phyloP scores from a whole-genome alignment of 2,797 vertebrate genomes.

The Cheirogaleus major region DNA sequence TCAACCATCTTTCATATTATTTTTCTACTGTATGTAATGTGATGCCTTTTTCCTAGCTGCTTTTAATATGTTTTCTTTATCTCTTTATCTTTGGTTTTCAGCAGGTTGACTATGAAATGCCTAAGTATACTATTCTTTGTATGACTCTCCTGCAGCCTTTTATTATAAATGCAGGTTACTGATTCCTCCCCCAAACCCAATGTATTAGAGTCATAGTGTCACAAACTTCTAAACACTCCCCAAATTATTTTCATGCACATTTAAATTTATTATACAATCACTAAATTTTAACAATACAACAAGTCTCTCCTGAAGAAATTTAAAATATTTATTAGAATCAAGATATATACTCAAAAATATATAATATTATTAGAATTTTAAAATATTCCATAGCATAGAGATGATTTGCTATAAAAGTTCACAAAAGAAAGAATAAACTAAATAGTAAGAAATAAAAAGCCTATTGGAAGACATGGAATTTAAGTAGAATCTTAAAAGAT shows the following conservation, averaged over 20 bases:
- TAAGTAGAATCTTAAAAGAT: slow-evolving; percentile 41
- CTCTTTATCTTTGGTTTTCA: neutral
- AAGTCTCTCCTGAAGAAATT: neutral
- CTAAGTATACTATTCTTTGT: neutral
- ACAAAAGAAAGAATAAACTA: neutral
- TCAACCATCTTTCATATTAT: slow-evolving; percentile 27
- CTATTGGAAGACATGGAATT: neutral
- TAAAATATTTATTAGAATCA: neutral
- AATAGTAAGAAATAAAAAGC: neutral
- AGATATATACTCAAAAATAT: neutral
- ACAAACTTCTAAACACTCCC: neutral
- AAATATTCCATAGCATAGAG: neutral
- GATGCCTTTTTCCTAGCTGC: neutral
- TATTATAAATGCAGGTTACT: neutral
- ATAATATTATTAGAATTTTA: neutral
- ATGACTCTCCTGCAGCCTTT: neutral
- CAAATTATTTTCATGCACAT: slow-evolving; percentile 20
- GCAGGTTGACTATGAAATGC: neutral
- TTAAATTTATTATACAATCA: slow-evolving; percentile 1
- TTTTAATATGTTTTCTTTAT: neutral
- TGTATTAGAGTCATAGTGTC: neutral
- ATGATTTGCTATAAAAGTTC: neutral
- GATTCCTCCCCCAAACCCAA: neutral
- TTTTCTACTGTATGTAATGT: neutral
- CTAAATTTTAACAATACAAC: slow-evolving; percentile 5